phyloP scores from a whole-genome alignment of 2,797 vertebrate genomes.

The Ispidina lecontei region DNA sequence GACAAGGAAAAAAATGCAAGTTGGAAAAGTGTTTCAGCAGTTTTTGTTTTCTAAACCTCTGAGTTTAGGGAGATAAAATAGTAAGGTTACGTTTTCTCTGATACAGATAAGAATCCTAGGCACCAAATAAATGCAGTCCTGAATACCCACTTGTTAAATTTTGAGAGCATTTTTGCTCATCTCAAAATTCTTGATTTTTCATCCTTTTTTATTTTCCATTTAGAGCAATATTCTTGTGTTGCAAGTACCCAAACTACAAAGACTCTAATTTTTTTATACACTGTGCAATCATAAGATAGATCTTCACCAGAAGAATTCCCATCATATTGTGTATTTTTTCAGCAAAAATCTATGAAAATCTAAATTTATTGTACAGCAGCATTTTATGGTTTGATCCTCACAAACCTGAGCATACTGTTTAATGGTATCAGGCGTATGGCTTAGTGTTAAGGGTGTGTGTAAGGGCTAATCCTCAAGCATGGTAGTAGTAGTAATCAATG shows the following conservation, averaged over 20 bases:
- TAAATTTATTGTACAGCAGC: not conserved
- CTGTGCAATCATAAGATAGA: not conserved
- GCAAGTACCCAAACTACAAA: not conserved
- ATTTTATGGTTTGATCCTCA: not conserved
- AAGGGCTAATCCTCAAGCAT: not conserved
- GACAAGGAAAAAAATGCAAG: not conserved
- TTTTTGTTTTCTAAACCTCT: not conserved
- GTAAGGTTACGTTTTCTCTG: not conserved
- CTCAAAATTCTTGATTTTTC: no score
- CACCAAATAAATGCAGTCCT: not conserved
- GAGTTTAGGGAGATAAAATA: not conserved
- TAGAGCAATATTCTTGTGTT: not conserved
- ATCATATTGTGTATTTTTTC: not conserved
- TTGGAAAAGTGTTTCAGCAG: not conserved
- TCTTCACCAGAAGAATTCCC: not conserved
- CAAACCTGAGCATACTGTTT: not conserved
- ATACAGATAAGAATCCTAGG: not conserved
- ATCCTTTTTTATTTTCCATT: not conserved
- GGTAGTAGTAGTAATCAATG: not conserved
- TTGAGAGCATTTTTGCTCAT: not conserved
- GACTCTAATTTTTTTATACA: not conserved
- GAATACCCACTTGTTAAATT: not conserved
- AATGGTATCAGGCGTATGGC: not conserved
- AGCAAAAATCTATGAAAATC: not conserved
- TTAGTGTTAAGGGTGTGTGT: not conserved